These are phyloP conservation scores for Muraenolepis orangiensis DNA, from an alignment of 2,797 vertebrate species.

Conservation along the genomic window DNA sequence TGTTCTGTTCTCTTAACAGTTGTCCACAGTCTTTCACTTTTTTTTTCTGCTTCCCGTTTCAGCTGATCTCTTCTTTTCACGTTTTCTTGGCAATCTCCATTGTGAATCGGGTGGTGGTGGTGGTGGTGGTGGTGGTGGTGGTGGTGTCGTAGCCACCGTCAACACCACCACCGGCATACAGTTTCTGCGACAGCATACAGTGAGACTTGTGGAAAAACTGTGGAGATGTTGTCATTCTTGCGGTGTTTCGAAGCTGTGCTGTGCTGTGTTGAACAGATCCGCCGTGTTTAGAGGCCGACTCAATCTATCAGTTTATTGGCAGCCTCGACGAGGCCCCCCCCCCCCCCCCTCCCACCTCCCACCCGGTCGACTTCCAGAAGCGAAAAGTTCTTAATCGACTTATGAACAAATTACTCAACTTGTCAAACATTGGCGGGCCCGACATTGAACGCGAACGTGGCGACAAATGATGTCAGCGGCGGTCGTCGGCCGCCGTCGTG, in stretches of 20 bases:
- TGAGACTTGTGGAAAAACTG: constrained; percentile 68
- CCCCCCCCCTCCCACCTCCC: too few relatives aligned
- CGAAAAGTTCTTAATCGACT: too few relatives aligned
- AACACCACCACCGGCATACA: neutral
- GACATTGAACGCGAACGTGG: too few relatives aligned
- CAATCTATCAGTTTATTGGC: neutral
- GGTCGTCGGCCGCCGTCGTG: too few relatives aligned
- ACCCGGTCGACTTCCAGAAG: too few relatives aligned
- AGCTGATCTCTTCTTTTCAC: constrained; percentile 71
- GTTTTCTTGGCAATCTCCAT: constrained; percentile 68
- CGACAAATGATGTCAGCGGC: too few relatives aligned
- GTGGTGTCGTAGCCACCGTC: neutral
- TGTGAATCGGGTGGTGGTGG: constrained; percentile 67
- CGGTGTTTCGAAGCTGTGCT: neutral
- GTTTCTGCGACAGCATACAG: constrained; percentile 48
- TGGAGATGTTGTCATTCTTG: constrained; percentile 53
- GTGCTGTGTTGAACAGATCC: neutral
- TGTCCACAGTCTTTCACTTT: constrained; percentile 73
- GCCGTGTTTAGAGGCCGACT: neutral
- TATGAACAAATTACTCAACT: too few relatives aligned
- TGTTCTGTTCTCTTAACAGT: constrained; percentile 70
- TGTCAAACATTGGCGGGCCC: too few relatives aligned
- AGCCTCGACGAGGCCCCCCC: too few relatives aligned
- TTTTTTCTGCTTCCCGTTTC: constrained; percentile 24
- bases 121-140: constrained; percentile 42